Base-by-base conservation (phyloP, 1,140 invertebrate species). In the Heliothis subflexa region DNA sequence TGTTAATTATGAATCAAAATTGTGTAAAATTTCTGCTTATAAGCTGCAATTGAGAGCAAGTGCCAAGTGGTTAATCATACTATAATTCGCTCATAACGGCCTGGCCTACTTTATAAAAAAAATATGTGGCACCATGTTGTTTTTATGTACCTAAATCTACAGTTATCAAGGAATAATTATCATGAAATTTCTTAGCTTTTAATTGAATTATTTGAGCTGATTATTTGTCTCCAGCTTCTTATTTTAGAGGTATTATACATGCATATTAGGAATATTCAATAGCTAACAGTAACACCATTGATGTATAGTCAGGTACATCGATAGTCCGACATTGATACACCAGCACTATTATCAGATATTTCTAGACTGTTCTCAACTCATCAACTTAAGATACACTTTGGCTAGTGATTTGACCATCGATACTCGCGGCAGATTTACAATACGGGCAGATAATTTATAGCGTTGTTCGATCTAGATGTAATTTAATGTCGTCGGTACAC, bases 401-500 rank as follows among this genome's bases (percentile, higher is more conserved):
- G 81, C 83, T 81, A 88, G 90, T 91, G 92, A 92, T 93, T 93
- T 91, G 91, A 91, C 85, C 88, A 87, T 82, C 90, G 90, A 91
- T 92, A 92, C 87, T 90, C 85, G 78, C 87, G 86, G 88, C 92
- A 91, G 92, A 94, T 94, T 93, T 94, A 94, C 91, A 93, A 91
- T 91, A 87, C 88, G 87, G 87, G 84, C 85, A 81, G 74, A 83
- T 89, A 90, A 94, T 94, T 93, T 94, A 94, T 93, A 81, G 88
- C 89, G 87, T 88, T 93, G 93, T 94, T 92, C 90, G 89, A 90
- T 93, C 91, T 91, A 92, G 91, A 93, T 92, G 89, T 94, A 94
- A 93, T 94, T 94, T 94, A 94, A 93, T 93, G 91, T 91, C 90
- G 91, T 91, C 91, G 89, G 85, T 85, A 79, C 61, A 78, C 86